These are phyloP conservation scores for Aradus depressus DNA, from an alignment of 2,888 invertebrate genomes.

Conservation along the genomic window DNA sequence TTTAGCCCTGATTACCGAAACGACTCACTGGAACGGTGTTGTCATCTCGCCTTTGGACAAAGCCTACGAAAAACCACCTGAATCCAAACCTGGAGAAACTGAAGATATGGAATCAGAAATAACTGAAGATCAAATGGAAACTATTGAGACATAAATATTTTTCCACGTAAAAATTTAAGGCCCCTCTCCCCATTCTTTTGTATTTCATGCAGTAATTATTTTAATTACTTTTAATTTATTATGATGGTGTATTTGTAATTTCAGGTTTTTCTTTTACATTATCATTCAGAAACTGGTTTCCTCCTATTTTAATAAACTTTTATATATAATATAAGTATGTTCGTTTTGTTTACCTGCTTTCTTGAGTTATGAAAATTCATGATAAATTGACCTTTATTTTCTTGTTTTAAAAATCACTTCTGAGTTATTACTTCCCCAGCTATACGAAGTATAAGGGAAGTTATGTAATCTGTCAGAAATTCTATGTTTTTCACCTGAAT, in stretches of 20 bases:
- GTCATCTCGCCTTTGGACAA: conserved; percentile 91
- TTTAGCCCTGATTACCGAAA: conserved; percentile 63
- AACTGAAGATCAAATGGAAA: conserved; percentile 46
- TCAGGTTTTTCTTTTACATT: neutral
- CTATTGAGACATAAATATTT: conserved; percentile 34
- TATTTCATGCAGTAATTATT: too few relatives aligned
- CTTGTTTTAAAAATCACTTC: too few relatives aligned
- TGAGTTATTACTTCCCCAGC: too few relatives aligned
- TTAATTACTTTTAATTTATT: too few relatives aligned
- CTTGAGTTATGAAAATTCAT: too few relatives aligned
- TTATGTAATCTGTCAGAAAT: too few relatives aligned
- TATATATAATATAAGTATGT: neutral
- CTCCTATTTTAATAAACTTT: neutral
- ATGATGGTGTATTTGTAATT: neutral
- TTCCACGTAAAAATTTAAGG: neutral
- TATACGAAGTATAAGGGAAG: too few relatives aligned
- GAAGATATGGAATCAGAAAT: conserved; percentile 52
- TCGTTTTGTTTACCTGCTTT: too few relatives aligned
- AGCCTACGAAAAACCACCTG: conserved; percentile 72
- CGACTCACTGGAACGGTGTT: conserved; percentile 94
- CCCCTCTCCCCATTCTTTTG: neutral
- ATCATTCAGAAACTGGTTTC: neutral
- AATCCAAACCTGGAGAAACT: conserved; percentile 52
- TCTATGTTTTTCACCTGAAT: too few relatives aligned
- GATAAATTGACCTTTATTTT: too few relatives aligned